These are phyloP conservation scores for Cordilura impudica DNA, from an alignment of 2,888 invertebrate genomes.

Conservation along the genomic window DNA sequence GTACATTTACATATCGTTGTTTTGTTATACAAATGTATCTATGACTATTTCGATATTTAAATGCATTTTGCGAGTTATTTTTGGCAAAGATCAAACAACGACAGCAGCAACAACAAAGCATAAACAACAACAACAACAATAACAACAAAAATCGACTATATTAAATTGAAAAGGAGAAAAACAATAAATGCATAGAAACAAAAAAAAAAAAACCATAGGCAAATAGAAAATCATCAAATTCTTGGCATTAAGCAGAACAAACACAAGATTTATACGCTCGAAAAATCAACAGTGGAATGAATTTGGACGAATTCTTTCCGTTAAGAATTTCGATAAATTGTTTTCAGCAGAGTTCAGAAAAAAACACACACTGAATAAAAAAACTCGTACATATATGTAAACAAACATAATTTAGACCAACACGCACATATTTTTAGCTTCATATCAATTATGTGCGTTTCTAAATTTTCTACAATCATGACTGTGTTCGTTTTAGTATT, in stretches of 20 bases:
- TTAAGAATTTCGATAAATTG: too few species aligned
- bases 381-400: too few species aligned
- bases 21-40: conserved; percentile 28
- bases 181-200: conserved; percentile 8
- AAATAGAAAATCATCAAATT: conserved; percentile 53
- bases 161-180: conserved; percentile 36
- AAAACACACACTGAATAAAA: too few species aligned
- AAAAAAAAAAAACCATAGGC: conserved; percentile 37
- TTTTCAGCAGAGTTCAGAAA: too few species aligned
- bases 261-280: conserved; percentile 44
- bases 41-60: conserved; percentile 56
- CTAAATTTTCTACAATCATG: too few species aligned
- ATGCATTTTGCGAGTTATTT: conserved; percentile 61
- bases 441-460: too few species aligned
- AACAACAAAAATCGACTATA: conserved; percentile 16
- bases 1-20: not conserved
- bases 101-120: conserved; percentile 26
- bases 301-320: not conserved
- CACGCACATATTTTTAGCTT: too few species aligned
- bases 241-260: conserved; percentile 52
- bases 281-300: conserved; percentile 24
- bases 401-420: too few species aligned
- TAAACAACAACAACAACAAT: conserved; percentile 11
- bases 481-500: too few species aligned
- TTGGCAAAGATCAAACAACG: conserved; percentile 59